A percentile compares a stretch with the other conserved stretches of the same genome.
Conservation (phyloP, 2,797 vertebrate genomes). For the Syncerus caffer region DNA sequence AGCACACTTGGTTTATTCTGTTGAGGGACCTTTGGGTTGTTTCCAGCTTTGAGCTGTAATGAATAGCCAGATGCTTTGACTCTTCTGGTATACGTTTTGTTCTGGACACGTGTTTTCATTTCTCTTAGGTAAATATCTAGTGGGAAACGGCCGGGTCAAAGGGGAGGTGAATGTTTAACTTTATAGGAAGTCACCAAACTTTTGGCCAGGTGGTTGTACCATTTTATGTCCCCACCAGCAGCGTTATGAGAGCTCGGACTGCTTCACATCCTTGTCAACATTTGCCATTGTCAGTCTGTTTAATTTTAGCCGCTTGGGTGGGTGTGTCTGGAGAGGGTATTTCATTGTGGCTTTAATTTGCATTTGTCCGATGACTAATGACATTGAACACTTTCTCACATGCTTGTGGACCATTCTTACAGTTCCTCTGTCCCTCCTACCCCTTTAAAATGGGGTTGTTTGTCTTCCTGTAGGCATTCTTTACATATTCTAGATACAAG, state of each 20-base stretch:
- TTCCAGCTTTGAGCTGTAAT: neutral
- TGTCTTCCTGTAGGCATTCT: neutral
- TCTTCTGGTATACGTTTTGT: neutral
- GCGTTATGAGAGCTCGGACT: neutral
- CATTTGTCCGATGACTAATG: neutral
- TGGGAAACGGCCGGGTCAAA: neutral
- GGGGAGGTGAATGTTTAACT: neutral
- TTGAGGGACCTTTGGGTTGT: neutral
- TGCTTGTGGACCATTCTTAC: neutral
- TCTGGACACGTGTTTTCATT: neutral
- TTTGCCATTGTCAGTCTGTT: neutral
- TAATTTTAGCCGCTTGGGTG: neutral
- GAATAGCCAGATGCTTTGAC: neutral
- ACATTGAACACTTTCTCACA: neutral
- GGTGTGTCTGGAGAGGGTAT: neutral
- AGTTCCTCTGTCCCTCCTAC: neutral
- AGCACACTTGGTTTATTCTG: neutral
- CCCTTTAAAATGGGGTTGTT: neutral
- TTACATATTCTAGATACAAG: neutral
- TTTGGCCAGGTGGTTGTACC: neutral
- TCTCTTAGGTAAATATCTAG: neutral
- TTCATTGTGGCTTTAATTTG: neutral
- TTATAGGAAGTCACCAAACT: neutral
- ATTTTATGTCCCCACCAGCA: neutral
- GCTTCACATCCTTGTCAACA: neutral